Base-by-base conservation (phyloP, 2,888 invertebrate species). In the Cryptocheilus praepositus region DNA sequence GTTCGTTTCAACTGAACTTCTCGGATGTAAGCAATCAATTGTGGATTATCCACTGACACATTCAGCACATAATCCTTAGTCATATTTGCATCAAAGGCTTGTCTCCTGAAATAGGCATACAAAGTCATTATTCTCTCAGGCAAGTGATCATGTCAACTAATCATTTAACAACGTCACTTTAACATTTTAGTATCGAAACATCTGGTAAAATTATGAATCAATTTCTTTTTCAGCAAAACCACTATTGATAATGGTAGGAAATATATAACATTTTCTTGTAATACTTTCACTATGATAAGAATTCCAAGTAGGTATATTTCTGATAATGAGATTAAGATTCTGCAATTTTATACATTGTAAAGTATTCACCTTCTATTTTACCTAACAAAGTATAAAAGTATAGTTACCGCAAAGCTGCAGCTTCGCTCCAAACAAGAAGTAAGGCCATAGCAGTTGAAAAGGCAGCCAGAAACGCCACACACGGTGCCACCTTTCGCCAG, bases 381-480 rank as follows among this genome's bases (percentile, higher is more conserved):
- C 1, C 36, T 11, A 7, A 2, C 36, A 36, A 11, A 36, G 1
- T 36, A 13, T 15, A 49, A 49, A 44, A 60, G 15, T 13, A 19
- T 53, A 64, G 51, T 91, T 89, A 95, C 95, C 94, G 89, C 93
- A 85, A 72, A n/a, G 84, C 83, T 46, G 84, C 94, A 80, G 94
- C 94, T 87, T 95, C 94, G 93, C 95, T 95, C 88, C 95, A 95
- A 77, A 95, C 92, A 53, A 95, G 91, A 75, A 95, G 90, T 83
- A 94, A 91, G 13, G 94, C 93, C 93, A 95, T 94, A 36, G 95
- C 95, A 36, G 94, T 94, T 67, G 94, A 94, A 89, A 95, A 95
- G 11, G 95, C 94, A 71, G 94, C 90, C 74, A 95, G 91, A 89
- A 95, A 95, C 74, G 94, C 90, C 55, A 93, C 92, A 43, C 94